phyloP scores from a whole-genome alignment of 1,140 invertebrate genomes.

The Homalodisca vitripennis region DNA sequence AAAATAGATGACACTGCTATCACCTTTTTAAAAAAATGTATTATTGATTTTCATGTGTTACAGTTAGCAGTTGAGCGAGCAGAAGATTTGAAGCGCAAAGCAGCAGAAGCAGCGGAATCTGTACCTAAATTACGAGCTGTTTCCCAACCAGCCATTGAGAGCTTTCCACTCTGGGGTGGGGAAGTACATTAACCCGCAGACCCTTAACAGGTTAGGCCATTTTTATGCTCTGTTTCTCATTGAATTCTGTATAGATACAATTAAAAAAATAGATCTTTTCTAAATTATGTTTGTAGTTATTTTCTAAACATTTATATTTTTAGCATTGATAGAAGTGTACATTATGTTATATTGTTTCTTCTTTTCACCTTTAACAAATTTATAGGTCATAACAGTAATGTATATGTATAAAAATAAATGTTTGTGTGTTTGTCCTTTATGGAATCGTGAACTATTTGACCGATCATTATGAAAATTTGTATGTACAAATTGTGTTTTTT shows the following conservation, averaged over 20 bases:
- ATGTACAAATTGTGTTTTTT: no score
- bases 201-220: conserved; percentile 1
- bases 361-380: no score
- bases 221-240: not conserved
- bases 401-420: no score
- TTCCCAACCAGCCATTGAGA: conserved; percentile 54
- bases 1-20: no score
- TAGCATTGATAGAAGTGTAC: not conserved
- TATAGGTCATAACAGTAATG: no score
- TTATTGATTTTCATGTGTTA: conserved; percentile 40
- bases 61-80: conserved; percentile 68
- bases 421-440: no score
- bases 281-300: no score
- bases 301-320: not conserved
- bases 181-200: conserved; percentile 66
- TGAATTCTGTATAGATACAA: conserved; percentile 5
- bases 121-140: conserved; percentile 51
- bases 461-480: no score
- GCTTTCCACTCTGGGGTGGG: conserved; percentile 76
- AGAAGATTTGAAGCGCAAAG: conserved; percentile 60
- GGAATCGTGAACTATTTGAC: no score
- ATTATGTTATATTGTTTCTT: no score
- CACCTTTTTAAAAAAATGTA: no score
- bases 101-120: conserved; percentile 56
- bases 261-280: conserved; percentile 34